Evolutionary conservation across 2,113 vertebrate genomes (phyloP), one percentile per base, ranked within the genome.

Genomic region (Capreolus pygargus): DNA sequence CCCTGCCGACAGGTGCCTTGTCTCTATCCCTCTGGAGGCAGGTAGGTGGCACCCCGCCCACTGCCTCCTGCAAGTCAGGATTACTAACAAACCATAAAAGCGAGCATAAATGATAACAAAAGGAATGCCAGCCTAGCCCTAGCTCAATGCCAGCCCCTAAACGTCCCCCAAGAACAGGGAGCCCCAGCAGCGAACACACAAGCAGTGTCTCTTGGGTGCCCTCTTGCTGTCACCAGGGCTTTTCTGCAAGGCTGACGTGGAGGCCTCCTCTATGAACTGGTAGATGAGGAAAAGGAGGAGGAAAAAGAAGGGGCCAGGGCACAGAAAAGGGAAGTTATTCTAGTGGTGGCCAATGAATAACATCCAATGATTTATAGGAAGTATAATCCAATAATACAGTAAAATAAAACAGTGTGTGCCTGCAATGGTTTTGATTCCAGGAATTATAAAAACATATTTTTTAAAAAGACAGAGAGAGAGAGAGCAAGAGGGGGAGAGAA

Each of bases 331-430:
- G 99, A 99, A 99, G 98, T 98, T 99, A 99, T 99, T 99, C 99
- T 99, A 99, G 99, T 99, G 99, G 98, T 98, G 98, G 98, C 98
- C 99, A 98, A 98, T 98, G 98, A 99, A 99, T 99, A 99, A 99
- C 99, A 99, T 99, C 99, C 99, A 99, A 98, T 99, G 99, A 99
- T 99, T 99, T 99, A 99, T 99, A 99, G 99, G 98, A 99, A 99
- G 99, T 99, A 99, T 99, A 99, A 99, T 99, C 99, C 99, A 99
- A 99, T 99, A 99, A 99, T 99, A 99, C 99, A 99, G 99, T 99
- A 99, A 99, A 99, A 99, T 98, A 98, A 99, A 99, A 99, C 99
- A 99, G 99, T 99, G 98, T 99, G 99, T 98, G 98, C 98, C 99
- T 99, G 99, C 99, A 98, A 99, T 99, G 99, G 99, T 99, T 99